phyloP scores from a whole-genome alignment of 1,140 invertebrate genomes.

The Drosophila burlai region DNA sequence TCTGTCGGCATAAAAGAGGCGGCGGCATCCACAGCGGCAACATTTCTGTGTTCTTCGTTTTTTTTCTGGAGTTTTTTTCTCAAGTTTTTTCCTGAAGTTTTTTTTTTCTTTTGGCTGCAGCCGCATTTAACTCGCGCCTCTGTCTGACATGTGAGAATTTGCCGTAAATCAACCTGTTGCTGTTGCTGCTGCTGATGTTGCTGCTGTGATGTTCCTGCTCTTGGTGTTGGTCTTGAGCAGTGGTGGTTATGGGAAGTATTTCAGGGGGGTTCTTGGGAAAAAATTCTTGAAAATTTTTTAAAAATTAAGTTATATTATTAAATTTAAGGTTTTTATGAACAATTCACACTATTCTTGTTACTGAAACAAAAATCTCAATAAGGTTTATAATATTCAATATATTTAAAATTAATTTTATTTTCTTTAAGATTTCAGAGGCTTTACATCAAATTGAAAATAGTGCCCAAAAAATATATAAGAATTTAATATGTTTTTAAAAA shows the following conservation, averaged over 20 bases:
- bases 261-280: not conserved
- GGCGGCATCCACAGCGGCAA: conserved; percentile 57
- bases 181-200: conserved; percentile 47
- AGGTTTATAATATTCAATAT: no score
- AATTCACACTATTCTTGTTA: no score
- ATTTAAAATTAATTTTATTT: no score
- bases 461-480: not conserved
- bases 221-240: conserved; percentile 1
- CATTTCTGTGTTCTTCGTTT: conserved; percentile 71
- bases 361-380: no score
- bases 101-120: conserved; percentile 51
- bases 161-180: conserved; percentile 82
- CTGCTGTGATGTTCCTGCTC: conserved; percentile 51
- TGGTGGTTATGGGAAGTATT: not conserved
- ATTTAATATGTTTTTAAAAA: no score
- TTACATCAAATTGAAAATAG: no score
- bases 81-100: no score
- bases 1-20: conserved; percentile 72
- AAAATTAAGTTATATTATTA: no score
- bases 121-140: conserved; percentile 62
- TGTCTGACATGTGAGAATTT: conserved; percentile 76
- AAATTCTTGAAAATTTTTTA: no score
- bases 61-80: not conserved
- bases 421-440: no score
- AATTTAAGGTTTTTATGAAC: no score